Conservation (phyloP, 2,888 invertebrate genomes). For the Drosophila merina region DNA sequence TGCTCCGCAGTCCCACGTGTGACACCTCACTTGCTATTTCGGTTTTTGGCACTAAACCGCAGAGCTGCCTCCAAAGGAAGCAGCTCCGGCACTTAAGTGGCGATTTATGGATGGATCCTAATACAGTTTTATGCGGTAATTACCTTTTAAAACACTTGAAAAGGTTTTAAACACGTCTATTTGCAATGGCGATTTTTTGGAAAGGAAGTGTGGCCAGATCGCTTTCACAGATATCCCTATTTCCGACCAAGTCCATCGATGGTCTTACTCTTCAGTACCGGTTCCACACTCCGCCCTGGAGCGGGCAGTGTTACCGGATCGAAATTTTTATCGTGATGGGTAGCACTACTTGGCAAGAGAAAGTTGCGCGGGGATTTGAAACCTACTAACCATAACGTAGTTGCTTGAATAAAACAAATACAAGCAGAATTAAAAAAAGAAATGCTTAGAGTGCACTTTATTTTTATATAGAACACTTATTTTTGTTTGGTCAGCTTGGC, state of each 20-base stretch:
- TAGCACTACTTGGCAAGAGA: background rate
- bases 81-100: background rate
- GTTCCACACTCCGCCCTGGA: background rate
- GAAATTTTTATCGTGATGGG: background rate
- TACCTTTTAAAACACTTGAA: slow-evolving; percentile 83
- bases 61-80: slow-evolving; percentile 34
- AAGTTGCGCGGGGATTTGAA: background rate
- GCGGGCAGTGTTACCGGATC: background rate
- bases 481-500: slow-evolving; percentile 70
- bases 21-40: slow-evolving; percentile 38
- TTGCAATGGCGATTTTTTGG: slow-evolving; percentile 80
- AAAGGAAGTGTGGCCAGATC: slow-evolving; percentile 81
- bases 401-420: background rate
- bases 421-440: no score
- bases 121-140: slow-evolving; percentile 53
- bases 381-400: background rate
- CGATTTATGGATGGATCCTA: slow-evolving; percentile 41
- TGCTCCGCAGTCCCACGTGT: slow-evolving; percentile 78
- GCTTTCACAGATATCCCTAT: background rate
- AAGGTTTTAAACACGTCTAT: slow-evolving; percentile 84
- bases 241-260: background rate
- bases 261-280: background rate
- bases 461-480: slow-evolving; percentile 34
- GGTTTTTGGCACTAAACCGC: slow-evolving; percentile 17
- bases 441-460: slow-evolving; percentile 8